Evolutionary conservation across 2,797 vertebrate species (phyloP).

Genomic region (Catamblyrhynchus diadema): DNA sequence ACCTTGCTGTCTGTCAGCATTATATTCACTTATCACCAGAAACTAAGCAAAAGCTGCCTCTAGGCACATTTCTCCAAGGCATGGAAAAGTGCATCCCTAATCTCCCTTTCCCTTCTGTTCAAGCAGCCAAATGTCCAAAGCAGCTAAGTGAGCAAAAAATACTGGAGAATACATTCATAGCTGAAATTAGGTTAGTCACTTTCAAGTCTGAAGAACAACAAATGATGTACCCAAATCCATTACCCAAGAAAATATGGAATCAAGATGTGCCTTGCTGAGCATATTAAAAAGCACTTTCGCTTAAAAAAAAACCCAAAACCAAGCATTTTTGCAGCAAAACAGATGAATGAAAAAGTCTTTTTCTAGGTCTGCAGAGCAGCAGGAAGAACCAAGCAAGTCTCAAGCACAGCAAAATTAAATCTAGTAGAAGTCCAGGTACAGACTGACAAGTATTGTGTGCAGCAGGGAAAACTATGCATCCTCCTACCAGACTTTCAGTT

Average conservation of each 20-base stretch:
- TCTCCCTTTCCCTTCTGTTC: neutral
- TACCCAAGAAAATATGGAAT: neutral
- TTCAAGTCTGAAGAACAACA: neutral
- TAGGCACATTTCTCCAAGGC: neutral
- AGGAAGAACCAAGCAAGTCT: neutral
- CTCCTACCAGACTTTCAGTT: neutral
- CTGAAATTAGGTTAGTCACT: neutral
- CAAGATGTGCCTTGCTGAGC: neutral
- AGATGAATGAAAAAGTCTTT: neutral
- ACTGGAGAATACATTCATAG: neutral
- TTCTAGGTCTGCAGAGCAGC: neutral
- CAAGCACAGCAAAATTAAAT: neutral
- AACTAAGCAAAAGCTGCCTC: neutral
- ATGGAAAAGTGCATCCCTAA: neutral
- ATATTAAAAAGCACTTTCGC: neutral
- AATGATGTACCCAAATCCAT: neutral
- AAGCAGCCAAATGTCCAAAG: neutral
- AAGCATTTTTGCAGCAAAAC: neutral
- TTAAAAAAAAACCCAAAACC: too few relatives aligned
- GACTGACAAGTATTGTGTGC: neutral
- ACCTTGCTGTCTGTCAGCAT: neutral
- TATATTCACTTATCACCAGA: neutral
- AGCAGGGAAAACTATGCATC: neutral
- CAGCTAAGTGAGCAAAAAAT: neutral
- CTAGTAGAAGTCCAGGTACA: neutral